Evolutionary conservation across 2,888 invertebrate genomes (phyloP).

Genomic region (Sarcophaga carnaria): DNA sequence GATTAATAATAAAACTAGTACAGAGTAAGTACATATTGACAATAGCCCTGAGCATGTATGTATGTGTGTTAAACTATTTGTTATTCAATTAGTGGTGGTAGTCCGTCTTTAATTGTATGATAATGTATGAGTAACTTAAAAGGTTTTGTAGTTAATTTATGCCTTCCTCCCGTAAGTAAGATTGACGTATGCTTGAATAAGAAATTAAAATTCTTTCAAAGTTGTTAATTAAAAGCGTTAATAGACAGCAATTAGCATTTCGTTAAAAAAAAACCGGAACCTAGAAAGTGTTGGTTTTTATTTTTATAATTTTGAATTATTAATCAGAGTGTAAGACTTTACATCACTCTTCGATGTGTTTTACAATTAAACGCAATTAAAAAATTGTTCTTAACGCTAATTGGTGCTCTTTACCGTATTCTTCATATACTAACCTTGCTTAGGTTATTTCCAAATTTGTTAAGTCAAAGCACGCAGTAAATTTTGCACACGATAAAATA

Average conservation of each 20-base stretch:
- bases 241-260: conserved; percentile 32
- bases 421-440: too few relatives aligned
- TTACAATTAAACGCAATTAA: too few relatives aligned
- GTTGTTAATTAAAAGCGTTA: conserved; percentile 26
- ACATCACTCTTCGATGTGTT: neutral
- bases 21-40: conserved; percentile 72
- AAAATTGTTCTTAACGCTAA: too few relatives aligned
- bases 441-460: too few relatives aligned
- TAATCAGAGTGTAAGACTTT: neutral
- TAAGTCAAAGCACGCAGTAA: too few relatives aligned
- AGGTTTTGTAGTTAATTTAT: neutral
- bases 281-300: neutral
- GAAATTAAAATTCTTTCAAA: conserved; percentile 27
- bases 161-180: conserved; percentile 3
- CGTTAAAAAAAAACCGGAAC: neutral
- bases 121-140: neutral
- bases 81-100: conserved; percentile 27
- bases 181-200: conserved; percentile 24
- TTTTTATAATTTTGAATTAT: neutral
- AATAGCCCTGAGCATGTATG: neutral
- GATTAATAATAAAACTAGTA: conserved; percentile 73
- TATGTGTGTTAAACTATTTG: neutral
- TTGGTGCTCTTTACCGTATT: too few relatives aligned
- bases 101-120: neutral
- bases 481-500: too few relatives aligned